phyloP scores from a whole-genome alignment of 2,113 vertebrate genomes.

The Lutjanus erythropterus region DNA sequence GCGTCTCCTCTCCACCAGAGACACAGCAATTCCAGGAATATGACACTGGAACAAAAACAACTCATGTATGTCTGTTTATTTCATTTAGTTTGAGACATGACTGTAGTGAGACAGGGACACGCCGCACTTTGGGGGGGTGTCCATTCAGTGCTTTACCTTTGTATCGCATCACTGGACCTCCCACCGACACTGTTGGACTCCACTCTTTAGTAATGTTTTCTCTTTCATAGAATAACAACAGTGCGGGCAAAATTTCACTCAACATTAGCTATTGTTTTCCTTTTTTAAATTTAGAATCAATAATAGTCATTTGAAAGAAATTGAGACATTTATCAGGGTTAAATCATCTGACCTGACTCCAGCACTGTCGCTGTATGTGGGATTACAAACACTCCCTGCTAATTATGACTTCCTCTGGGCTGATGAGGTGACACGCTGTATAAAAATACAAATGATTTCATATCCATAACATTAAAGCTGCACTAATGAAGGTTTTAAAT shows the following conservation, averaged over 20 bases:
- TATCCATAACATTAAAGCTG: slow-evolving; percentile 11
- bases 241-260: background rate
- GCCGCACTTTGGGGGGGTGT: slow-evolving; percentile 34
- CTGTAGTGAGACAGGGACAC: slow-evolving; percentile 37
- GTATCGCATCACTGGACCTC: slow-evolving; percentile 31
- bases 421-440: slow-evolving; percentile 10
- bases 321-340: slow-evolving; percentile 40
- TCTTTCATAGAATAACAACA: slow-evolving; percentile 41
- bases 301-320: slow-evolving; percentile 35
- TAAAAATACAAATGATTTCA: slow-evolving; percentile 25
- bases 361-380: slow-evolving; percentile 44
- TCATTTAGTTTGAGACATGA: slow-evolving; percentile 55
- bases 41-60: slow-evolving; percentile 68
- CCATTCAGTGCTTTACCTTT: slow-evolving; percentile 20
- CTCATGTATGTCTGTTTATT: slow-evolving; percentile 56
- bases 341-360: slow-evolving; percentile 44
- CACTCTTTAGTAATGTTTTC: slow-evolving; percentile 33
- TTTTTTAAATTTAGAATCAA: slow-evolving; percentile 37
- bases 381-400: slow-evolving; percentile 44
- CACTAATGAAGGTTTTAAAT: background rate
- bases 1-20: slow-evolving; percentile 67
- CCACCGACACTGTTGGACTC: slow-evolving; percentile 32
- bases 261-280: slow-evolving; percentile 39
- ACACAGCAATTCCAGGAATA: slow-evolving; percentile 71
- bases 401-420: slow-evolving; percentile 21